Evolutionary conservation across 2,888 invertebrate genomes (phyloP).

Genomic region (Abrostola triplasia): DNA sequence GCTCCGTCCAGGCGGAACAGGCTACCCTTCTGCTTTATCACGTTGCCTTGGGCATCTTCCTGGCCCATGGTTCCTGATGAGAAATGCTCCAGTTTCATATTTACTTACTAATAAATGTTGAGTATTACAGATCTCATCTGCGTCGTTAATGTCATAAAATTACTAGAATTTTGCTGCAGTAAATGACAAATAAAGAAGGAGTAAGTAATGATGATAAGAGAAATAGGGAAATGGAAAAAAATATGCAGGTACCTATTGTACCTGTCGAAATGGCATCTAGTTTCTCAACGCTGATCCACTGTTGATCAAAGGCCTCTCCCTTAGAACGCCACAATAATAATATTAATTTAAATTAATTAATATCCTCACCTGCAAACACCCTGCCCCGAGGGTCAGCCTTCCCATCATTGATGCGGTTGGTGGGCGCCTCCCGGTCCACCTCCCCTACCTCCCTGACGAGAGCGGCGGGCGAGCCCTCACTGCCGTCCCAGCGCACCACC

Average conservation of each 20-base stretch:
- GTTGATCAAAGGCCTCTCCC: no score
- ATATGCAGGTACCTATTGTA: background rate
- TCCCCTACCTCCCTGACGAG: conserved; percentile 85
- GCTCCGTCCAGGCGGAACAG: conserved; percentile 79
- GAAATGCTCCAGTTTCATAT: background rate
- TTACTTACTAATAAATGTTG: no score
- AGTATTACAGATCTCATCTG: no score
- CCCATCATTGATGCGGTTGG: conserved; percentile 92
- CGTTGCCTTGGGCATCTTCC: conserved; percentile 77
- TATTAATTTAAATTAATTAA: no score
- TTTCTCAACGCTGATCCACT: no score
- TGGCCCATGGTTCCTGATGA: conserved; percentile 88
- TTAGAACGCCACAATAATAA: no score
- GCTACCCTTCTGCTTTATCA: conserved; percentile 77
- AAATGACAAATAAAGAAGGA: background rate
- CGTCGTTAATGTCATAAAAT: no score
- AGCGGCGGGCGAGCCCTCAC: conserved; percentile 79
- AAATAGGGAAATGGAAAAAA: no score
- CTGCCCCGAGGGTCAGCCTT: conserved; percentile 93
- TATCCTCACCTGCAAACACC: conserved; percentile 90
- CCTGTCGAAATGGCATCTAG: background rate
- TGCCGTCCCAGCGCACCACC: conserved; percentile 91
- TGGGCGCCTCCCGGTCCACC: conserved; percentile 87
- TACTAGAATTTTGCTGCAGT: background rate
- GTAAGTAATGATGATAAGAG: no score